Conservation (phyloP, 2,888 invertebrate species). For the Podabrus alpinus region DNA sequence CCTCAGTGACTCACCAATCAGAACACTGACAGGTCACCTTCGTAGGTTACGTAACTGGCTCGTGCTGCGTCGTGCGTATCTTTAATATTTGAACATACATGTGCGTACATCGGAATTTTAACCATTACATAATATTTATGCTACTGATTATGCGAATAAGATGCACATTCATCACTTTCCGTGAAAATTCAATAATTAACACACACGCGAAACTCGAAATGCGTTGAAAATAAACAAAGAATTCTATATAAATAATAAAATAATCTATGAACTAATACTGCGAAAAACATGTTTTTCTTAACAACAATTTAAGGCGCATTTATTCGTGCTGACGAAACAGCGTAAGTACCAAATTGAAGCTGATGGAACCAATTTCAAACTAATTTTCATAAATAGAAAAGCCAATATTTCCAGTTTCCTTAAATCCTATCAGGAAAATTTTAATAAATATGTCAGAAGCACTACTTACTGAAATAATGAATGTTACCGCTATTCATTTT, state of each 20-base stretch:
- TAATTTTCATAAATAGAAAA: not conserved
- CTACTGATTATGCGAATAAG: slow-evolving; percentile 19
- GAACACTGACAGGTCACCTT: slow-evolving; percentile 59
- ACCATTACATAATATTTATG: slow-evolving; percentile 29
- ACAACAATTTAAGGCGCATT: not conserved
- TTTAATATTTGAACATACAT: slow-evolving; percentile 38
- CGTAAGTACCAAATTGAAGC: not conserved
- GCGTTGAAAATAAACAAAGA: slow-evolving; percentile 25
- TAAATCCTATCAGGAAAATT: not conserved
- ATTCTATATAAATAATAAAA: slow-evolving; percentile 9
- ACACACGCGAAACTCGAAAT: slow-evolving; percentile 17
- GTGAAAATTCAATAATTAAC: slow-evolving; percentile 1
- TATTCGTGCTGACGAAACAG: not conserved
- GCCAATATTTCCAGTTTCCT: not conserved
- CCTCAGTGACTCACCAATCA: slow-evolving; percentile 59
- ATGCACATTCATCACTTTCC: slow-evolving; percentile 11
- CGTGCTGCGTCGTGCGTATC: slow-evolving; percentile 35
- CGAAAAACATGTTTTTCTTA: slow-evolving; percentile 24
- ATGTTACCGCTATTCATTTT: not conserved
- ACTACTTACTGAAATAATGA: not conserved
- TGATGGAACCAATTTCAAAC: not conserved
- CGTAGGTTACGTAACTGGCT: slow-evolving; percentile 52
- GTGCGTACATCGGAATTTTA: slow-evolving; percentile 35
- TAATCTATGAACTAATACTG: not conserved
- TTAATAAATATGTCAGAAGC: not conserved